Conservation (phyloP, 2,113 vertebrate species). For the Verasper variegatus region DNA sequence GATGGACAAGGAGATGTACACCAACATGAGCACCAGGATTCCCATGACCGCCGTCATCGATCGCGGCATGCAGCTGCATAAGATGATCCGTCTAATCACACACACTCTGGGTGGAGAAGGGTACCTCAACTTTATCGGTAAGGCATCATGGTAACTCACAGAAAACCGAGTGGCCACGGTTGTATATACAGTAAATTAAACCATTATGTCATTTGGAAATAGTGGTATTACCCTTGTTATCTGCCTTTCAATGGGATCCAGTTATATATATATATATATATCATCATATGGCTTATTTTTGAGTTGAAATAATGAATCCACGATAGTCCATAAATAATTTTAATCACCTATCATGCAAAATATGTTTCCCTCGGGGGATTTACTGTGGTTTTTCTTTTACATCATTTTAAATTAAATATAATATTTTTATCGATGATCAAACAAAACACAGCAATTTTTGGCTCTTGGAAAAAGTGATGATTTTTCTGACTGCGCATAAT, state of each 20-base stretch:
- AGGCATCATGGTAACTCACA: conserved; percentile 63
- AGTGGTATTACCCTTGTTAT: not conserved
- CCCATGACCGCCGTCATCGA: conserved; percentile 92
- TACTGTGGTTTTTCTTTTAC: too few relatives aligned
- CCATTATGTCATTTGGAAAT: not conserved
- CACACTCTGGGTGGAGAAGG: conserved; percentile 93
- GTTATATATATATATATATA: not conserved
- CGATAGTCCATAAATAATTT: not conserved
- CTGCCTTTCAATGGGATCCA: not conserved
- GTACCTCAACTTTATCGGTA: conserved; percentile 99
- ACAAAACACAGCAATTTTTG: too few relatives aligned
- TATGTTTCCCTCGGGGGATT: too few relatives aligned
- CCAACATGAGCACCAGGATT: conserved; percentile 90
- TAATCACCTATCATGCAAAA: too few relatives aligned
- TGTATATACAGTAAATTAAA: not conserved
- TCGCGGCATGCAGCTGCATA: conserved; percentile 97
- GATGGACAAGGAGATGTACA: conserved; percentile 99
- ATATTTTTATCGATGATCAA: too few relatives aligned
- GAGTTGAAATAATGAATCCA: not conserved
- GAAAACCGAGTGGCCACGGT: not conserved
- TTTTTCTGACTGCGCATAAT: too few relatives aligned
- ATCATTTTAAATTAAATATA: too few relatives aligned
- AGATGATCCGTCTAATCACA: conserved; percentile 98
- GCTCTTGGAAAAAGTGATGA: too few relatives aligned
- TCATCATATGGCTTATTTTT: not conserved